phyloP scores from a whole-genome alignment of 2,797 vertebrate genomes.

The Halcyon smyrnensis region DNA sequence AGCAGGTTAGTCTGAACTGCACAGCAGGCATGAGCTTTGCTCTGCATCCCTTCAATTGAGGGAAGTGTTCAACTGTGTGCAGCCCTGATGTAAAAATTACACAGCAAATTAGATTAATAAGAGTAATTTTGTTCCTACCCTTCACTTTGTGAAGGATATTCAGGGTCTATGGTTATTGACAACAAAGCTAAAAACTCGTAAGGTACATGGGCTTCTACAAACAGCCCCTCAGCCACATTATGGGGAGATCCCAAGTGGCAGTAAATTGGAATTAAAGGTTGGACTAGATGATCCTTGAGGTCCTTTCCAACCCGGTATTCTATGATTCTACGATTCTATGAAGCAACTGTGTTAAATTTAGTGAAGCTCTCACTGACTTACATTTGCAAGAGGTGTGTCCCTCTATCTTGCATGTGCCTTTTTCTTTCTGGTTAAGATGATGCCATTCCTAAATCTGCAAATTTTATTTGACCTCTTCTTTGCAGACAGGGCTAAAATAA shows the following conservation, averaged over 20 bases:
- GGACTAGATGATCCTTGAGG: too few species aligned
- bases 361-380: slow-evolving; percentile 1
- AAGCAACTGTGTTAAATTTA: not conserved
- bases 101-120: not conserved
- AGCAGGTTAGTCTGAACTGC: not conserved
- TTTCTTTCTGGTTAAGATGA: not conserved
- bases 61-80: not conserved
- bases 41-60: not conserved
- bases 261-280: not conserved
- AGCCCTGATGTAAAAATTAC: not conserved
- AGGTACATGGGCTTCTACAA: not conserved
- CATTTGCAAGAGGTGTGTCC: not conserved
- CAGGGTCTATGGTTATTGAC: not conserved
- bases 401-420: not conserved
- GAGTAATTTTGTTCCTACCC: not conserved
- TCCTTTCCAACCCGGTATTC: too few species aligned
- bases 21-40: not conserved
- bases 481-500: not conserved
- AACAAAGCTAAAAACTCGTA: not conserved
- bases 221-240: not conserved
- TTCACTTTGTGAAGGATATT: not conserved
- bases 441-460: not conserved
- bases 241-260: not conserved
- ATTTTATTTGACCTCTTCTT: slow-evolving; percentile 40
- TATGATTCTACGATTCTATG: too few species aligned